A percentile compares a stretch with the other conserved stretches of the same genome.
phyloP scores from a whole-genome alignment of 1,140 invertebrate genomes.

The Aplysia californica region DNA sequence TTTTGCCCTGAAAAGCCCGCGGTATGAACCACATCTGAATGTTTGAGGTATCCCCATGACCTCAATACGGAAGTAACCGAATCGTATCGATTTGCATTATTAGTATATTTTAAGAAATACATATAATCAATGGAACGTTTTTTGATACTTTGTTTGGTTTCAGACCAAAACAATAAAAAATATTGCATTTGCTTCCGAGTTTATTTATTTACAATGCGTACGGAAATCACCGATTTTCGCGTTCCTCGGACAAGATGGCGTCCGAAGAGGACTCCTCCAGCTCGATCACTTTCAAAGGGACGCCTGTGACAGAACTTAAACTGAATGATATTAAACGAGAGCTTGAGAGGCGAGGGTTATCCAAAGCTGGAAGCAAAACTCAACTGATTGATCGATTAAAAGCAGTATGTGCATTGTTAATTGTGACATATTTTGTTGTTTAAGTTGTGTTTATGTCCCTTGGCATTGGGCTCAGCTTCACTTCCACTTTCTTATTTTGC shows the following conservation, averaged over 20 bases:
- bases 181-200: no score
- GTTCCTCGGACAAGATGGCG: constrained; percentile 61
- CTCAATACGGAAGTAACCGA: no score
- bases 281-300: constrained; percentile 53
- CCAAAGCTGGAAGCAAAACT: constrained; percentile 65
- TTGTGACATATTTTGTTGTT: neutral
- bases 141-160: no score
- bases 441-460: neutral
- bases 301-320: constrained; percentile 58
- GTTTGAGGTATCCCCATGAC: no score
- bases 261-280: constrained; percentile 54
- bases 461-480: neutral
- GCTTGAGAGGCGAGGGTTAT: constrained; percentile 65
- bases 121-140: no score
- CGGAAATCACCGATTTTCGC: constrained; percentile 32
- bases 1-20: no score
- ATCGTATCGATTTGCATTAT: no score
- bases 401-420: constrained; percentile 53
- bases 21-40: no score
- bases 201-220: neutral
- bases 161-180: no score
- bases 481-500: no score
- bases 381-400: constrained; percentile 64
- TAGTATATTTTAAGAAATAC: no score
- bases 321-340: constrained; percentile 68